A percentile compares a stretch with the other conserved stretches of the same genome.
Conservation (phyloP, 1,140 invertebrate species). For the Oncopodura yosiiana region DNA sequence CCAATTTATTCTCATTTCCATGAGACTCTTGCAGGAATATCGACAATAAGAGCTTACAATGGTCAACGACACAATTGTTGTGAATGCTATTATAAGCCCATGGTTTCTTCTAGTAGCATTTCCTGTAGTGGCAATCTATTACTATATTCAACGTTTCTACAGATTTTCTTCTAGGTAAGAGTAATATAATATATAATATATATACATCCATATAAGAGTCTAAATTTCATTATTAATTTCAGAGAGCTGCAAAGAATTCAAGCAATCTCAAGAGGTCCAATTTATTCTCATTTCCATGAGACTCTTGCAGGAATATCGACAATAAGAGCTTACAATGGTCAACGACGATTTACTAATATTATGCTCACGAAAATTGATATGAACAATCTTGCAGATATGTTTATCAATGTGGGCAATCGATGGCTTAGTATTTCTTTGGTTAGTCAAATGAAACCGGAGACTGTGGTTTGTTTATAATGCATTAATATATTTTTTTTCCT, state of each 20-base stretch:
- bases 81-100: constrained; percentile 58
- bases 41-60: constrained; percentile 58
- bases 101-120: constrained; percentile 59
- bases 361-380: constrained; percentile 57
- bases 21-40: constrained; percentile 57
- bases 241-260: constrained; percentile 60
- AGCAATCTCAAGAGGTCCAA: constrained; percentile 54
- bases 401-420: constrained; percentile 65
- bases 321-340: constrained; percentile 58
- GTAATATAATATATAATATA: not conserved
- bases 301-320: constrained; percentile 57
- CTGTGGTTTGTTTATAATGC: not conserved
- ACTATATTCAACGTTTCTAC: constrained; percentile 59
- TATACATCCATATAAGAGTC: not conserved
- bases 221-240: constrained; percentile 9
- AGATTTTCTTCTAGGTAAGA: constrained; percentile 44
- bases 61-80: constrained; percentile 56
- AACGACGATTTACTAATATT: constrained; percentile 52
- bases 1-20: constrained; percentile 61
- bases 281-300: constrained; percentile 61
- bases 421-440: constrained; percentile 73
- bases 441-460: constrained; percentile 37
- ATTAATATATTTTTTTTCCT: constrained; percentile 4
- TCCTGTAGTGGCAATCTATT: constrained; percentile 56
- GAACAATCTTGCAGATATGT: constrained; percentile 64